phyloP scores from a whole-genome alignment of 2,113 vertebrate genomes.

The Passer domesticus region DNA sequence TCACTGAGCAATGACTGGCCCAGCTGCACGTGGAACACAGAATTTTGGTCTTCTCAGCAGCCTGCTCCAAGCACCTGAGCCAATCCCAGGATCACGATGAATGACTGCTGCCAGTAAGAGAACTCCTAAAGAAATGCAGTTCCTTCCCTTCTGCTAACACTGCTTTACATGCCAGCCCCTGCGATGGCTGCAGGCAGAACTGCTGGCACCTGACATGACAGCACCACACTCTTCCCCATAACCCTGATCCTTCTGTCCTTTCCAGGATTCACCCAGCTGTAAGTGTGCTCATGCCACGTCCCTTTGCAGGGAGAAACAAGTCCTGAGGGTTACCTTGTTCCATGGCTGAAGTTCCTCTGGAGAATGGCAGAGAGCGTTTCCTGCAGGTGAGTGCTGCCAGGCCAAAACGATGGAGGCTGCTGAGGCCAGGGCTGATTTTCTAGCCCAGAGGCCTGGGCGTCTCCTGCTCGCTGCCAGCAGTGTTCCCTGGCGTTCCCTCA shows the following conservation, averaged over 20 bases:
- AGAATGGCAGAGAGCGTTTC: neutral
- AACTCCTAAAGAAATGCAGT: neutral
- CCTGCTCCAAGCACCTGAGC: neutral
- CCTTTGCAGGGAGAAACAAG: conserved; percentile 68
- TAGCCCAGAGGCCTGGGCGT: neutral
- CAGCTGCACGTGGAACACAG: neutral
- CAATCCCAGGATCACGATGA: neutral
- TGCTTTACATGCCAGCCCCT: conserved; percentile 9
- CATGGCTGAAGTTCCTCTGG: neutral
- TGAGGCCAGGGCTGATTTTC: neutral
- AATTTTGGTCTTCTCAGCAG: neutral
- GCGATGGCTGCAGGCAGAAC: conserved; percentile 51
- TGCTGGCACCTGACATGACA: conserved; percentile 60
- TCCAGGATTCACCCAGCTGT: conserved; percentile 82
- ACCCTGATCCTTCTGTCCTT: neutral
- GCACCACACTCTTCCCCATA: conserved; percentile 46
- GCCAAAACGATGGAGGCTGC: neutral
- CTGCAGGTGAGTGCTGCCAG: neutral
- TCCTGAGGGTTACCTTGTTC: neutral
- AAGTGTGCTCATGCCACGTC: conserved; percentile 70
- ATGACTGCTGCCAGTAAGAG: neutral
- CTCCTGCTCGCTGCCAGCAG: neutral
- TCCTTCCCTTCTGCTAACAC: neutral
- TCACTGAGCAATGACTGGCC: no score
- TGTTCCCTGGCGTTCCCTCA: neutral